phyloP scores from a whole-genome alignment of 2,888 invertebrate genomes.

The Carpatolechia fugitivella region DNA sequence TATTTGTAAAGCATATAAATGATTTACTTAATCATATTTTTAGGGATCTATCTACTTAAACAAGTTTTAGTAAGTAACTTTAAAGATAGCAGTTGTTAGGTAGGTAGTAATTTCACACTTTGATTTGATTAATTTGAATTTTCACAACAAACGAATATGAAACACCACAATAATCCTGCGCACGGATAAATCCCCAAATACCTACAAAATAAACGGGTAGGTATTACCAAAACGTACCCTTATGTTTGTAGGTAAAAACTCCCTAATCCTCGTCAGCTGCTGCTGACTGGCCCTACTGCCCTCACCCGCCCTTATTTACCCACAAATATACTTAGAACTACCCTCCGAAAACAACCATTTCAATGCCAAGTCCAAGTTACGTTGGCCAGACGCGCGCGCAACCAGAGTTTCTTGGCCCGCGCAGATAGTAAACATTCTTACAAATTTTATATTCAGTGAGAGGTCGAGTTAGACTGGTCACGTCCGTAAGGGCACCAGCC shows the following conservation, averaged over 20 bases:
- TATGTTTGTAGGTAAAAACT: slow-evolving; percentile 67
- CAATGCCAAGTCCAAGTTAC: slow-evolving; percentile 39
- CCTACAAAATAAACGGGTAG: slow-evolving; percentile 9
- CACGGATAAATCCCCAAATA: slow-evolving; percentile 1
- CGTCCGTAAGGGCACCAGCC: slow-evolving; percentile 35
- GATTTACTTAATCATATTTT: too few species aligned
- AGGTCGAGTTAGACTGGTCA: slow-evolving; percentile 39
- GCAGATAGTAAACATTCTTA: slow-evolving; percentile 12
- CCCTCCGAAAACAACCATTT: slow-evolving; percentile 30
- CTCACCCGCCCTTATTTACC: slow-evolving; percentile 58
- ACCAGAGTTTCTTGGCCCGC: slow-evolving; percentile 40
- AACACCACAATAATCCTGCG: not conserved
- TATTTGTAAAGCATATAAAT: too few species aligned
- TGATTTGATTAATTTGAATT: too few species aligned
- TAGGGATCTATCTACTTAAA: too few species aligned
- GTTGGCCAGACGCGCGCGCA: slow-evolving; percentile 32
- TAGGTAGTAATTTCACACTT: too few species aligned
- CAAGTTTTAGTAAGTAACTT: too few species aligned
- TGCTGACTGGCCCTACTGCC: slow-evolving; percentile 64
- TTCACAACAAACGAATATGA: too few species aligned
- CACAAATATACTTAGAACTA: slow-evolving; percentile 43
- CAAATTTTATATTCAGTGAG: slow-evolving; percentile 16
- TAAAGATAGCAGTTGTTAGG: too few species aligned
- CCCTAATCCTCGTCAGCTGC: slow-evolving; percentile 77
- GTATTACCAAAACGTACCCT: slow-evolving; percentile 35